Percentiles rank a stretch among this genome's conserved stretches.
Conservation (phyloP, 2,797 vertebrate genomes). For the Karalla daura region DNA sequence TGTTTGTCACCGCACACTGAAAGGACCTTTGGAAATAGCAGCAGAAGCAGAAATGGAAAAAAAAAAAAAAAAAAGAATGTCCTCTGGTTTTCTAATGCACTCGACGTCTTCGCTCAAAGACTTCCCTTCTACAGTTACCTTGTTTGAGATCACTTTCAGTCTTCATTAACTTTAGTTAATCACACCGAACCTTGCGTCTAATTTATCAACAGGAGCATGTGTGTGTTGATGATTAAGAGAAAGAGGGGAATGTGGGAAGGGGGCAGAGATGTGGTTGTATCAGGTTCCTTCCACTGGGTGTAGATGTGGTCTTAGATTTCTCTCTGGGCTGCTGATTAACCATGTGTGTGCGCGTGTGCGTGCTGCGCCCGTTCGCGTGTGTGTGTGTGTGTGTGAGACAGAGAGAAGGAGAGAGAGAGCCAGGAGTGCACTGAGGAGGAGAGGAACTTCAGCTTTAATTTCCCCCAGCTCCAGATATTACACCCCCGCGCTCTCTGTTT, state of each 20-base stretch:
- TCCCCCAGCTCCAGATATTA: constrained; percentile 85
- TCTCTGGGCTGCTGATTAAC: constrained; percentile 82
- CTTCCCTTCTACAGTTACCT: constrained; percentile 64
- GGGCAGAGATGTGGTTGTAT: constrained; percentile 71
- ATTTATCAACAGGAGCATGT: constrained; percentile 66
- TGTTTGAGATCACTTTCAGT: constrained; percentile 74
- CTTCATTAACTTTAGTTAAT: constrained; percentile 78
- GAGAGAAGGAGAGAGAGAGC: constrained; percentile 5
- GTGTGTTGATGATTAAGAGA: constrained; percentile 73
- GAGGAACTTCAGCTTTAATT: constrained; percentile 84
- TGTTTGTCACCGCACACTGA: constrained; percentile 80
- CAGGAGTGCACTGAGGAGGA: constrained; percentile 68
- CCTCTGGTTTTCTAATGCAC: constrained; percentile 45
- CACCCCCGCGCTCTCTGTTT: constrained; percentile 79
- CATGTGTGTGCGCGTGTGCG: constrained; percentile 38
- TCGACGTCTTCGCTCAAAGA: constrained; percentile 52
- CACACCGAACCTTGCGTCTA: constrained; percentile 69
- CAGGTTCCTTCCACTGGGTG: constrained; percentile 83
- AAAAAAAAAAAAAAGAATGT: constrained; percentile 14
- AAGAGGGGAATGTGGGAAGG: constrained; percentile 53
- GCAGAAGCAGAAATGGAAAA: constrained; percentile 59
- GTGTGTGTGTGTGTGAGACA: constrained; percentile 27
- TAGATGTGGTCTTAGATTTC: constrained; percentile 85
- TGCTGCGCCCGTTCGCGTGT: constrained; percentile 28
- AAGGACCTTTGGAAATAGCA: constrained; percentile 77